These are phyloP conservation scores for Lymantria dispar DNA, from an alignment of 2,888 invertebrate species.

Conservation along the genomic window DNA sequence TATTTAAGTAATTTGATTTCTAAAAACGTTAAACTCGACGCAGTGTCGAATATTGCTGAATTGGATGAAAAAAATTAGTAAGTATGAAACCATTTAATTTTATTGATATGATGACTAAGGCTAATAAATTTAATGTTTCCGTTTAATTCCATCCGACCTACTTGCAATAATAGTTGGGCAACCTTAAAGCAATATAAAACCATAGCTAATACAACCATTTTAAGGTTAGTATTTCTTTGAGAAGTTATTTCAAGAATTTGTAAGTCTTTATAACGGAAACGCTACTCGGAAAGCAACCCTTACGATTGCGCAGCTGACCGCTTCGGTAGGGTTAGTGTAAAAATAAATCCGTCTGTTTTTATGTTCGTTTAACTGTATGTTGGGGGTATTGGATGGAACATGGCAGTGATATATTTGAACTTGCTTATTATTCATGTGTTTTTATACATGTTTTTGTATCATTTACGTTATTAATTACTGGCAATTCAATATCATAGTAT, in stretches of 20 bases:
- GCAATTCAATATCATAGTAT: no score
- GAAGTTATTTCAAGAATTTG: conserved; percentile 24
- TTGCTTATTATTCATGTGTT: no score
- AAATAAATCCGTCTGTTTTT: conserved; percentile 28
- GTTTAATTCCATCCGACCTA: conserved; percentile 20
- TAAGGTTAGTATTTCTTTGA: conserved; percentile 4
- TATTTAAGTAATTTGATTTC: no score
- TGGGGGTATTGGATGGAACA: no score
- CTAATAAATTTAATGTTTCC: conserved; percentile 32
- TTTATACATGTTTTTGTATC: no score
- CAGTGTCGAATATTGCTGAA: no score
- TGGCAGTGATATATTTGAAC: no score
- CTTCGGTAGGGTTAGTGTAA: conserved; percentile 36
- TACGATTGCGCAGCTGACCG: conserved; percentile 42
- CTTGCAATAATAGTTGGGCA: conserved; percentile 15
- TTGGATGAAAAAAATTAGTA: no score
- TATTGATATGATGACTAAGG: conserved; percentile 33
- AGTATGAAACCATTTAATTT: conserved; percentile 20
- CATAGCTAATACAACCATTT: neutral
- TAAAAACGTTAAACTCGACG: no score
- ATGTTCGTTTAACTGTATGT: no score
- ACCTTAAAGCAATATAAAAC: conserved; percentile 5
- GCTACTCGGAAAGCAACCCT: conserved; percentile 31
- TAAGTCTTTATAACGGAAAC: conserved; percentile 33
- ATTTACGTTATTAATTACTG: no score